Evolutionary conservation across 2,888 invertebrate genomes (phyloP).

Genomic region (Clostera curtula): DNA sequence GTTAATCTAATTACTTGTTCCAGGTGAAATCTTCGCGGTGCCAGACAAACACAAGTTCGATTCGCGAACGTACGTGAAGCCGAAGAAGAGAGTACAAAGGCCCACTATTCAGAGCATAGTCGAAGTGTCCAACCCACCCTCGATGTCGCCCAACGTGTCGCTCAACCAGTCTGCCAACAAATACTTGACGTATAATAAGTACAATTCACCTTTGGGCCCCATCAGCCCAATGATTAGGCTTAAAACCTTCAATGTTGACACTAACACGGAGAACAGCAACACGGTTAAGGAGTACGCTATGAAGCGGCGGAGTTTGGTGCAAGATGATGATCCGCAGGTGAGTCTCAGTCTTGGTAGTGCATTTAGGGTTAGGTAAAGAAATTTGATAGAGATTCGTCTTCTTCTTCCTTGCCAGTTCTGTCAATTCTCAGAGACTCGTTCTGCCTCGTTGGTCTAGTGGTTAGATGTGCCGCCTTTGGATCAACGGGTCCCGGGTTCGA

Average conservation of each 20-base stretch:
- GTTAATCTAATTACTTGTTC: slow-evolving; percentile 24
- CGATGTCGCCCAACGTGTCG: slow-evolving; percentile 36
- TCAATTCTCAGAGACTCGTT: no score
- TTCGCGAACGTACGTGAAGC: slow-evolving; percentile 80
- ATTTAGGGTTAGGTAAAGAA: no score
- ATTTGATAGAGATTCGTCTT: no score
- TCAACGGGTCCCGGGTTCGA: no score
- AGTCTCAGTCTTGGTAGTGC: no score
- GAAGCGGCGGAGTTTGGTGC: slow-evolving; percentile 55
- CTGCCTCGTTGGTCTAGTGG: no score
- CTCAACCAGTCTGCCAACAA: slow-evolving; percentile 38
- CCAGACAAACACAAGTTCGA: slow-evolving; percentile 75
- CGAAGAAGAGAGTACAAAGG: slow-evolving; percentile 75
- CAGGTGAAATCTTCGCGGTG: slow-evolving; percentile 46
- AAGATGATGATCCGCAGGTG: slow-evolving; percentile 63
- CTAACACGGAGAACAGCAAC: slow-evolving; percentile 52
- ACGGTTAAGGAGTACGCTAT: slow-evolving; percentile 51
- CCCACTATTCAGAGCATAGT: slow-evolving; percentile 76
- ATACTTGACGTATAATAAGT: slow-evolving; percentile 64
- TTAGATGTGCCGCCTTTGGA: no score
- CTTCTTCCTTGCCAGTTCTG: no score
- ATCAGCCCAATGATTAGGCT: slow-evolving; percentile 56
- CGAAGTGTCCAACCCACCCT: slow-evolving; percentile 46
- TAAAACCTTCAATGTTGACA: slow-evolving; percentile 64
- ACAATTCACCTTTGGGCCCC: slow-evolving; percentile 48